Conservation (phyloP, 2,113 vertebrate species). For the Vireo altiloquus region DNA sequence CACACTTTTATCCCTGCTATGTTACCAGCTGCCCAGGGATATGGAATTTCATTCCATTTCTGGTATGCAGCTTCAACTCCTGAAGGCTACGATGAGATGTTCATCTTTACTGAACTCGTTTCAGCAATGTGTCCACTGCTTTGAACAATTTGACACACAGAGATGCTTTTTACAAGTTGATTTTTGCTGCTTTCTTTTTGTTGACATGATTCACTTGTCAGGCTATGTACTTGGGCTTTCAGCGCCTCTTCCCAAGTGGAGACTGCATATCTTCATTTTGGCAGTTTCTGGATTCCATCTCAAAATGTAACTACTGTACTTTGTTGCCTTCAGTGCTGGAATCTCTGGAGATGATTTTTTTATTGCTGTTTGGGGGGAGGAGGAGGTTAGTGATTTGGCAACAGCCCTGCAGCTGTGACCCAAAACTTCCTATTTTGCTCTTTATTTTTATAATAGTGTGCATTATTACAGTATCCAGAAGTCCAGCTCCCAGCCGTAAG, state of each 20-base stretch:
- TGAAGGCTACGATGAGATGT: conserved; percentile 35
- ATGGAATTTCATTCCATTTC: conserved; percentile 17
- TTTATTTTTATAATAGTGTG: conserved; percentile 6
- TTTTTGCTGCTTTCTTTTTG: conserved; percentile 61
- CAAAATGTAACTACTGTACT: conserved; percentile 56
- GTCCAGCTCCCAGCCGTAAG: not conserved
- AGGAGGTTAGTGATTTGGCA: conserved; percentile 33
- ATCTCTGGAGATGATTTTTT: conserved; percentile 52
- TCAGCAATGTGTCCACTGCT: conserved; percentile 44
- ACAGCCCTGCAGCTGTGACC: conserved; percentile 23
- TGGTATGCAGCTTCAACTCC: conserved; percentile 16
- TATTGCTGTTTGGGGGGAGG: conserved; percentile 30
- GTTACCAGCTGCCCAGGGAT: not conserved
- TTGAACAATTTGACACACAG: conserved; percentile 54
- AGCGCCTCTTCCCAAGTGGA: conserved; percentile 54
- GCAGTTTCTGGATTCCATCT: conserved; percentile 61
- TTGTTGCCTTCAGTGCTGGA: conserved; percentile 27
- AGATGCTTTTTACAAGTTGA: conserved; percentile 52
- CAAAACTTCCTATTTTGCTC: conserved; percentile 36
- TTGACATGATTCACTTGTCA: conserved; percentile 67
- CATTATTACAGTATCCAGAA: conserved; percentile 37
- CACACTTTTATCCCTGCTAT: not conserved
- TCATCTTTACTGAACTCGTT: conserved; percentile 45
- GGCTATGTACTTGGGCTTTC: conserved; percentile 44
- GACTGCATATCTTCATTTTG: conserved; percentile 61